phyloP scores from a whole-genome alignment of 2,797 vertebrate genomes.

The Trichosurus vulpecula region DNA sequence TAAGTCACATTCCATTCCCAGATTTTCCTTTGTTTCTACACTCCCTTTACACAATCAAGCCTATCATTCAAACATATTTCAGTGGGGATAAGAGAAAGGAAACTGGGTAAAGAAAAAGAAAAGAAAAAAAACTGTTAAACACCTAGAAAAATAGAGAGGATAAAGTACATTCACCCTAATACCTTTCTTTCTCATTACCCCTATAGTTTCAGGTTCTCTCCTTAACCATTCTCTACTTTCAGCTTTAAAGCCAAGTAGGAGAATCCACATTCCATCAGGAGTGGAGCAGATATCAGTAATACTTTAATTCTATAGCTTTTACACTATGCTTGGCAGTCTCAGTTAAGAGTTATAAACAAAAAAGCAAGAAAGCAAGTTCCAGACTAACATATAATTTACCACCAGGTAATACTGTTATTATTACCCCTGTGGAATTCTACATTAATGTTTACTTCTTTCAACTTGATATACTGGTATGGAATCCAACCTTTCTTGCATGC shows the following conservation, averaged over 20 bases:
- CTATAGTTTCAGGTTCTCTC: constrained; percentile 29
- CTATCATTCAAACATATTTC: constrained; percentile 25
- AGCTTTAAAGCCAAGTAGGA: constrained; percentile 20
- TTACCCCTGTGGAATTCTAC: constrained; percentile 52
- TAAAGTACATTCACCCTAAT: not conserved
- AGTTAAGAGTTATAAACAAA: constrained; percentile 64
- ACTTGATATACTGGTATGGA: constrained; percentile 63
- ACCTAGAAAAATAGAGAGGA: not conserved
- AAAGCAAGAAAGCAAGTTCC: constrained; percentile 48
- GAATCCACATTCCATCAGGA: constrained; percentile 62
- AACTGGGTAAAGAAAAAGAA: constrained; percentile 24
- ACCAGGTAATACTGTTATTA: constrained; percentile 54
- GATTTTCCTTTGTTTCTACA: not conserved
- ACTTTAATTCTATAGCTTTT: constrained; percentile 62
- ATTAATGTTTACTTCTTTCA: constrained; percentile 58
- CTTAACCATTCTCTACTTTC: constrained; percentile 42
- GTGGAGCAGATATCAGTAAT: constrained; percentile 56
- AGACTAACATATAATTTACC: constrained; percentile 68
- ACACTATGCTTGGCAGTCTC: constrained; percentile 62
- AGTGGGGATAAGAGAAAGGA: constrained; percentile 21
- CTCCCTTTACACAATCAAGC: not conserved
- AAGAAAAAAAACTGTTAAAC: constrained; percentile 24
- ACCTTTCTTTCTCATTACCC: not conserved
- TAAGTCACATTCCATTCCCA: not conserved
- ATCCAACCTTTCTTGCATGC: constrained; percentile 64